phyloP scores from a whole-genome alignment of 2,888 invertebrate species.

The Mechanitis messenoides region DNA sequence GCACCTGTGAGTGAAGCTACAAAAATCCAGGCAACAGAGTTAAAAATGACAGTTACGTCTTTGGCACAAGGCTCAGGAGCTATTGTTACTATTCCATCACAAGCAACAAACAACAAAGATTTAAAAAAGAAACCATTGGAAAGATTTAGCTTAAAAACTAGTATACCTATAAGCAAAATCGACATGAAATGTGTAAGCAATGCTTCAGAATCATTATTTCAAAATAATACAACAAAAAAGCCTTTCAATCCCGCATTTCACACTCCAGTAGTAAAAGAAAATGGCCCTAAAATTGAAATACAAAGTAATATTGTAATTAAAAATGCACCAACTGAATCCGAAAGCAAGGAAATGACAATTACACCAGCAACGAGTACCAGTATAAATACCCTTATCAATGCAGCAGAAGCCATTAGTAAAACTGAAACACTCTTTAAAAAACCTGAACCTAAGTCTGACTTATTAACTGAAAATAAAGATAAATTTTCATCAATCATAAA shows the following conservation, averaged over 20 bases:
- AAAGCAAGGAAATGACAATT: slow-evolving; percentile 28
- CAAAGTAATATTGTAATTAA: slow-evolving; percentile 66
- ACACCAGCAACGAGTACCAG: slow-evolving; percentile 26
- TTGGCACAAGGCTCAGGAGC: slow-evolving; percentile 55
- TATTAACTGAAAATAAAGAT: slow-evolving; percentile 41
- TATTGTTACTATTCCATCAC: slow-evolving; percentile 45
- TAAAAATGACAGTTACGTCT: slow-evolving; percentile 56
- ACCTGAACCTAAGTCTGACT: slow-evolving; percentile 46
- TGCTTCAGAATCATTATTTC: slow-evolving; percentile 42
- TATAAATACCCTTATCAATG: slow-evolving; percentile 55
- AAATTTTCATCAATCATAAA: slow-evolving; percentile 28
- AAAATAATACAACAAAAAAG: slow-evolving; percentile 36
- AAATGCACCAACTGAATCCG: slow-evolving; percentile 49
- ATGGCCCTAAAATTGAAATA: slow-evolving; percentile 53
- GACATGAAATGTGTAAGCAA: slow-evolving; percentile 65
- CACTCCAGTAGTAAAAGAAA: slow-evolving; percentile 35
- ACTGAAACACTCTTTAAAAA: slow-evolving; percentile 50
- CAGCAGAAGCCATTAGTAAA: slow-evolving; percentile 59
- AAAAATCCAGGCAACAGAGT: slow-evolving; percentile 39
- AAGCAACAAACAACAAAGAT: slow-evolving; percentile 40
- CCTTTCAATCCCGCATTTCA: slow-evolving; percentile 44
- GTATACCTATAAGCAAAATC: slow-evolving; percentile 70
- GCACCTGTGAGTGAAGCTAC: slow-evolving; percentile 37
- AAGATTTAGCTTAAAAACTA: slow-evolving; percentile 66
- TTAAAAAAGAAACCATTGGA: slow-evolving; percentile 55